These are phyloP conservation scores for Oryzias sinensis DNA, from an alignment of 2,797 vertebrate species.

Conservation along the genomic window DNA sequence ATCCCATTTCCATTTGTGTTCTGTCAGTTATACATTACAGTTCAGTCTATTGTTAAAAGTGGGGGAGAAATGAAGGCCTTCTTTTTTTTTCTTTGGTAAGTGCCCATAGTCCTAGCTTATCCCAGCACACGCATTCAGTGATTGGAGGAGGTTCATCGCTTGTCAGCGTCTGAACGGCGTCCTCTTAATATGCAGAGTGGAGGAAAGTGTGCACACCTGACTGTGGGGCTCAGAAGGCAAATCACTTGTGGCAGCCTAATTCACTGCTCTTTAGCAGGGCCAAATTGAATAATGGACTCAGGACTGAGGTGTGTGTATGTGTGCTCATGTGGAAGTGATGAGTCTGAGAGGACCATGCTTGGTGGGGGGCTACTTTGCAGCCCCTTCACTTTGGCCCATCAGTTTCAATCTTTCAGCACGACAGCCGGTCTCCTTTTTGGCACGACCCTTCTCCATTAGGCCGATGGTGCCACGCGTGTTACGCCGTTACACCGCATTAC, in stretches of 20 bases:
- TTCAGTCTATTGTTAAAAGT: constrained; percentile 9
- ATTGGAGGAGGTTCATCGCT: constrained; percentile 40
- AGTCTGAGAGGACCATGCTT: constrained; percentile 45
- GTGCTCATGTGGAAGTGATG: constrained; percentile 21
- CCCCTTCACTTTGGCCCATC: constrained; percentile 72
- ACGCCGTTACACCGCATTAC: constrained; percentile 74
- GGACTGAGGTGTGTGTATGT: constrained; percentile 39
- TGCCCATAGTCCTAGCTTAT: constrained; percentile 5
- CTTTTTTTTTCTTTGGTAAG: constrained; percentile 15
- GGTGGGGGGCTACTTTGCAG: constrained; percentile 57
- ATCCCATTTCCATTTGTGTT: neutral
- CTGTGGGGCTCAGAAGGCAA: constrained; percentile 63
- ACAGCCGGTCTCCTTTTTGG: constrained; percentile 61
- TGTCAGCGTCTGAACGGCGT: constrained; percentile 38
- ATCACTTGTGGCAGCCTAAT: constrained; percentile 82
- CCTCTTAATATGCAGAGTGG: constrained; percentile 58
- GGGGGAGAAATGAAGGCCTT: neutral
- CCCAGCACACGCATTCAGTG: constrained; percentile 13
- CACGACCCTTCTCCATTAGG: constrained; percentile 72
- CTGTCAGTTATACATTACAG: neutral
- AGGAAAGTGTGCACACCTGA: constrained; percentile 54
- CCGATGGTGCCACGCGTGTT: constrained; percentile 63
- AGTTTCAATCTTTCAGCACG: constrained; percentile 78
- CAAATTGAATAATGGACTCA: constrained; percentile 81
- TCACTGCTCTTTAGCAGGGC: constrained; percentile 76